These are phyloP conservation scores for Casuarius casuarius DNA, from an alignment of 2,113 vertebrate species.

Conservation along the genomic window DNA sequence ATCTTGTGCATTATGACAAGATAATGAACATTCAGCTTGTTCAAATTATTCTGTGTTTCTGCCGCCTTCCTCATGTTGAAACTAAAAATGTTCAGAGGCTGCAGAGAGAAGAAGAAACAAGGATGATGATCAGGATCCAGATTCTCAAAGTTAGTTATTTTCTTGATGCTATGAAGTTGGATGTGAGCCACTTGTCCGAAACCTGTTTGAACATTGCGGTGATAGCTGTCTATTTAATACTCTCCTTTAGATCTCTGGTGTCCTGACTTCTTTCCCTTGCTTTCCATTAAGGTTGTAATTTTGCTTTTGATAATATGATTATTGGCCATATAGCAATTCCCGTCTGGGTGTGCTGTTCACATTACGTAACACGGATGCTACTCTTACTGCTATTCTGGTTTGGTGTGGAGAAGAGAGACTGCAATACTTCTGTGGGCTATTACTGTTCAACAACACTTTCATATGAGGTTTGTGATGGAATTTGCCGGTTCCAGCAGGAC, in stretches of 20 bases:
- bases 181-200: not conserved
- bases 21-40: constrained; percentile 62
- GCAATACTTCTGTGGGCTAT: not conserved
- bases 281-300: not conserved
- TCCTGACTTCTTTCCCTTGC: not conserved
- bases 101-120: not conserved
- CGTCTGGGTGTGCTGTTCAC: not conserved
- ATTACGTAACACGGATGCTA: not conserved
- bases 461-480: constrained; percentile 18
- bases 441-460: constrained; percentile 6
- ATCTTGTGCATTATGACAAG: constrained; percentile 62
- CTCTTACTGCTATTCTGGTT: not conserved
- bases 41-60: constrained; percentile 56
- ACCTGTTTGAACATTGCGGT: not conserved
- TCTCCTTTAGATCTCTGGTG: not conserved
- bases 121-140: not conserved
- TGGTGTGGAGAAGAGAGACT: not conserved
- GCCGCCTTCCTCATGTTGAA: constrained; percentile 23
- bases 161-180: not conserved
- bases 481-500: constrained; percentile 43
- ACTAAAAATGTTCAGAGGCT: constrained; percentile 42
- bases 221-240: not conserved
- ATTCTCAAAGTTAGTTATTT: not conserved
- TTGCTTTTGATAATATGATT: not conserved
- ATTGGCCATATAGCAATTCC: not conserved